These are phyloP conservation scores for Perdix hodgsoniae DNA, from an alignment of 2,797 vertebrate genomes.

Conservation along the genomic window DNA sequence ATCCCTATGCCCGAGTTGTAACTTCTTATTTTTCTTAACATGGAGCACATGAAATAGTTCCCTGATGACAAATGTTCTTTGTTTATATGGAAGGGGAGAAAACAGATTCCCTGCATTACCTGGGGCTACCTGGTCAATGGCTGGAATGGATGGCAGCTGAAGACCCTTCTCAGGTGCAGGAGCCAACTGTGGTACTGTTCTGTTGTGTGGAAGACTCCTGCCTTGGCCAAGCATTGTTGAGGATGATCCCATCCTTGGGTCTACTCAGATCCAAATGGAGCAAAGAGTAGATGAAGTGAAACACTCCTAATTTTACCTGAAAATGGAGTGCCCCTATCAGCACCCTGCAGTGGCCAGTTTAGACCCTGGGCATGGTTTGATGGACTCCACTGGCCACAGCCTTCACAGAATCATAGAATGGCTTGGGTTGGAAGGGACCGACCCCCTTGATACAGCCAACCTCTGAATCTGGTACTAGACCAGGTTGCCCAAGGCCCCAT, in stretches of 20 bases:
- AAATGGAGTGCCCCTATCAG: background rate
- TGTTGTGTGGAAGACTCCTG: background rate
- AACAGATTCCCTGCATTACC: background rate
- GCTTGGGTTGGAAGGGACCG: no score
- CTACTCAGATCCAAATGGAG: background rate
- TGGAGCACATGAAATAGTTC: background rate
- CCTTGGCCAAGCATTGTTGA: background rate
- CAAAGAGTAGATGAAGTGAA: background rate
- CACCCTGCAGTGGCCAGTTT: background rate
- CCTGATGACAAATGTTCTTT: background rate
- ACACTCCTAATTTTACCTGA: background rate
- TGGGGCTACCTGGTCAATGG: background rate
- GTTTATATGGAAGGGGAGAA: background rate
- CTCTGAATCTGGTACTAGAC: no score
- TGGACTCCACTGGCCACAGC: background rate
- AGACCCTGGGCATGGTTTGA: rapidly evolving
- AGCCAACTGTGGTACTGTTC: background rate
- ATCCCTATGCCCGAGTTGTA: rapidly evolving
- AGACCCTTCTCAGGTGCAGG: background rate
- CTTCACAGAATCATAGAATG: background rate
- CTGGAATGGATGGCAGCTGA: background rate
- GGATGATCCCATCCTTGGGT: background rate
- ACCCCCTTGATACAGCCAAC: no score
- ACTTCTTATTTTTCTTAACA: background rate
- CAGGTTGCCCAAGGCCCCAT: no score